phyloP scores from a whole-genome alignment of 2,888 invertebrate genomes.

The Melipona bicolor region DNA sequence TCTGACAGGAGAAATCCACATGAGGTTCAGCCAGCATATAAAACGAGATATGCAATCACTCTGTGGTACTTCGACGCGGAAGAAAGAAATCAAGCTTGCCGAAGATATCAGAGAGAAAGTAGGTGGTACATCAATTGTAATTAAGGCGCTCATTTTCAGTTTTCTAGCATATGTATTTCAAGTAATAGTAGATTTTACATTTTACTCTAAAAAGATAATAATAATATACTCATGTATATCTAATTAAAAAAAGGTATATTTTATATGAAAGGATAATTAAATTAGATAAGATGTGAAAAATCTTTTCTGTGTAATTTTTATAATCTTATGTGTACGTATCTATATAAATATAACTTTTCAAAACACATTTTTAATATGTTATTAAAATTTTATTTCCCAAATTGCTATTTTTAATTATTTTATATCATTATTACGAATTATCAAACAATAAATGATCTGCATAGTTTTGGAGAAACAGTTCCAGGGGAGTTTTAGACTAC shows the following conservation, averaged over 20 bases:
- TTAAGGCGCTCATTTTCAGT: not conserved
- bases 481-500: not conserved
- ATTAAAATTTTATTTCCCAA: not conserved
- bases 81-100: slow-evolving; percentile 91
- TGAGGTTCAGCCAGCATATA: slow-evolving; percentile 96
- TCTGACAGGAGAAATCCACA: slow-evolving; percentile 98
- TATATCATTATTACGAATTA: too few relatives aligned
- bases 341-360: not conserved
- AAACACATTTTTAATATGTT: not conserved
- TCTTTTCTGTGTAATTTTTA: not conserved
- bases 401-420: too few relatives aligned
- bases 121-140: slow-evolving; percentile 34
- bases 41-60: slow-evolving; percentile 95
- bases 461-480: not conserved
- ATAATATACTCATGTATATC: not conserved
- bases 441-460: too few relatives aligned
- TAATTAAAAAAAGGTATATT: not conserved
- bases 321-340: not conserved
- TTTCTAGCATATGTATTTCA: not conserved
- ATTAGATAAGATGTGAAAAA: not conserved
- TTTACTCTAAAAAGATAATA: not conserved
- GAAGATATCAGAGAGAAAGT: slow-evolving; percentile 86
- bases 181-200: not conserved
- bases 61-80: slow-evolving; percentile 96
- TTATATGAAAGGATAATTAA: not conserved